Evolutionary conservation across 2,113 vertebrate genomes (phyloP), one percentile per base, ranked within the genome.

Genomic region (Thoracochromis brauschi): DNA sequence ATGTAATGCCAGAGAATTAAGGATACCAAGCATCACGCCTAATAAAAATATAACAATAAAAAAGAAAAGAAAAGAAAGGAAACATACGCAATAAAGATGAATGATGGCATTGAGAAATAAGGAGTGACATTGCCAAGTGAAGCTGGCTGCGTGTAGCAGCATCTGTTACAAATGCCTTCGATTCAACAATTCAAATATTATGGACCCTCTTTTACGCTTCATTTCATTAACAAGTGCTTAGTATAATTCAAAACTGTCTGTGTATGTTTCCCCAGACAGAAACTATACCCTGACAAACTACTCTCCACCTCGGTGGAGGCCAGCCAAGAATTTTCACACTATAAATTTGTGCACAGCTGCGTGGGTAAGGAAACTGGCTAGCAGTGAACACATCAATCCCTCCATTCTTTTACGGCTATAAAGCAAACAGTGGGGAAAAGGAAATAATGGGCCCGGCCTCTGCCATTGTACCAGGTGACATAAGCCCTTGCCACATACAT

Each of bases 61-160:
- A 80, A 89, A 75, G 2, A 35, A 55, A 12, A 89, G 58, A 49
- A 87, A 55, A 73, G 81, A 12, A 91, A 91, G 65, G 4, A 89
- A 91, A 92, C 57, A 82, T 84, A 80, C 12, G 63, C 63, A 90
- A 82, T 84, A 87, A 95, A 87, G 75, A 92, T 93, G 92, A 92
- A 92, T 87, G 87, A 94, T 95, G 94, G 91, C 85, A 58, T 54
- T 92, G 85, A 81, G 84, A 95, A 95, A 95, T 90, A 88, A 93
- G 57, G 89, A 89, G 84, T 95, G 93, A 90, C 86, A 26, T 88
- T 93, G 85, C 91, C 85, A 93, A 93, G 81, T 87, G 87, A 88
- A 91, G 89, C 85, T 93, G 93, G 90, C 91, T 86, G 88, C 91
- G 4, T 47, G 88, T 81, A 40, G 82, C 93, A 85, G 87, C 88